Conservation (phyloP, 2,797 vertebrate genomes). For the Limosa lapponica region DNA sequence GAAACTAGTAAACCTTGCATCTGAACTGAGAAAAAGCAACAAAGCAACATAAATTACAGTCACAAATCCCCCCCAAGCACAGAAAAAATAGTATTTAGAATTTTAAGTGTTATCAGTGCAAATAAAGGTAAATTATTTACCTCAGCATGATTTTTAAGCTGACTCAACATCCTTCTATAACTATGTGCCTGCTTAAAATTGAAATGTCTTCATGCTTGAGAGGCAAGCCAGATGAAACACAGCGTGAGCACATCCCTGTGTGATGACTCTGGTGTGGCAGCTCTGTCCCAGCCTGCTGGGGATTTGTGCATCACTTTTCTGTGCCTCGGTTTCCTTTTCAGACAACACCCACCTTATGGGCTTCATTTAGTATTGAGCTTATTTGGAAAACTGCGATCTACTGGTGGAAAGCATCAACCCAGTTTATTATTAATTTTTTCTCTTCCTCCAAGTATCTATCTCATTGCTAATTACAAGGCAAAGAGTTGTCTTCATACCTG, state of each 20-base stretch:
- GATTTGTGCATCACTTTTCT: background rate
- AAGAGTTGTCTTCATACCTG: background rate
- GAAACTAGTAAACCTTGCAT: background rate
- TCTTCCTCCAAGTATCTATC: background rate
- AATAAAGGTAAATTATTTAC: slow-evolving; percentile 43
- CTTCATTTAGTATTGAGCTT: background rate
- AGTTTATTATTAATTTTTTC: rapidly evolving
- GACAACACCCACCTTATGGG: background rate
- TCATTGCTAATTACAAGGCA: background rate
- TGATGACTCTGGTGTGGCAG: background rate
- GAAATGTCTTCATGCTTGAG: slow-evolving; percentile 1
- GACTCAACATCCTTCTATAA: slow-evolving; percentile 9
- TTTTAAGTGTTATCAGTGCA: background rate
- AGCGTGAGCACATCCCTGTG: background rate
- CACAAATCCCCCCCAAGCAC: background rate
- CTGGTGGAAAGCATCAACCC: background rate
- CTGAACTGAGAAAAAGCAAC: background rate
- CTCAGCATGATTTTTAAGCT: background rate
- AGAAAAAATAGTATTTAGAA: background rate
- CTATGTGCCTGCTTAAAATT: background rate
- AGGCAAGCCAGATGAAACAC: background rate
- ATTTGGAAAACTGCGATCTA: background rate
- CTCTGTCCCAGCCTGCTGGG: background rate
- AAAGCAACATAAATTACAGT: background rate
- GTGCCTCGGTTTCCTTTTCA: background rate